phyloP scores from a whole-genome alignment of 2,113 vertebrate genomes.

The Hystrix cristata region DNA sequence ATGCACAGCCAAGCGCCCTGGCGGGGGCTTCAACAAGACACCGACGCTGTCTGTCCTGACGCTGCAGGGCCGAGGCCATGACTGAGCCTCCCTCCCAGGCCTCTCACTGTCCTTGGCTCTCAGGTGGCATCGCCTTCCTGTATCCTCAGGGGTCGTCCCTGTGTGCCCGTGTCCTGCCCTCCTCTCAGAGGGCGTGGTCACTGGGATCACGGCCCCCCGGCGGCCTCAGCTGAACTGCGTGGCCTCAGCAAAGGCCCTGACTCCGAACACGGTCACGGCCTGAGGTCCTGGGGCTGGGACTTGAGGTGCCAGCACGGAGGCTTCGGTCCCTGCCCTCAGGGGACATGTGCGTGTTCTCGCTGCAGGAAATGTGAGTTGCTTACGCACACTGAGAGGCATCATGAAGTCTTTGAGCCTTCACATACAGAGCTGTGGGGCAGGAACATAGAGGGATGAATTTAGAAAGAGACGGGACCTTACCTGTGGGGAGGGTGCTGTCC shows the following conservation, averaged over 20 bases:
- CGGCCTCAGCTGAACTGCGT: not conserved
- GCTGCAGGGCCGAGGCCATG: not conserved
- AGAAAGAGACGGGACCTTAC: not conserved
- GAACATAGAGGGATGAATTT: not conserved
- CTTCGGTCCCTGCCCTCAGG: not conserved
- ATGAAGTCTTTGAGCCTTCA: rapidly evolving
- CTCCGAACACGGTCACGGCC: no score
- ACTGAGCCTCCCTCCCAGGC: not conserved
- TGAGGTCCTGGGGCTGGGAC: not conserved
- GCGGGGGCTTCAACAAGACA: rapidly evolving
- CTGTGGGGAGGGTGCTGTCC: not conserved
- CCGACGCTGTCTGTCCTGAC: rapidly evolving
- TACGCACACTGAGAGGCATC: rapidly evolving
- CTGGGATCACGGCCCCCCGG: not conserved
- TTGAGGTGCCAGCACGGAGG: rapidly evolving
- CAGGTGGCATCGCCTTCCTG: rapidly evolving
- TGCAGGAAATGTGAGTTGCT: rapidly evolving
- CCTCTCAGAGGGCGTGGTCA: not conserved
- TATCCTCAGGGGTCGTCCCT: rapidly evolving
- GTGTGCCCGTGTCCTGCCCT: not conserved
- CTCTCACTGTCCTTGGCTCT: not conserved
- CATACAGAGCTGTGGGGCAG: rapidly evolving
- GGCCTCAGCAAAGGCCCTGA: not conserved
- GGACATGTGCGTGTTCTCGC: not conserved
- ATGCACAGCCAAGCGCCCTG: not conserved